Evolutionary conservation across 2,888 invertebrate species (phyloP).

Genomic region (Hipparchia sbordonii): DNA sequence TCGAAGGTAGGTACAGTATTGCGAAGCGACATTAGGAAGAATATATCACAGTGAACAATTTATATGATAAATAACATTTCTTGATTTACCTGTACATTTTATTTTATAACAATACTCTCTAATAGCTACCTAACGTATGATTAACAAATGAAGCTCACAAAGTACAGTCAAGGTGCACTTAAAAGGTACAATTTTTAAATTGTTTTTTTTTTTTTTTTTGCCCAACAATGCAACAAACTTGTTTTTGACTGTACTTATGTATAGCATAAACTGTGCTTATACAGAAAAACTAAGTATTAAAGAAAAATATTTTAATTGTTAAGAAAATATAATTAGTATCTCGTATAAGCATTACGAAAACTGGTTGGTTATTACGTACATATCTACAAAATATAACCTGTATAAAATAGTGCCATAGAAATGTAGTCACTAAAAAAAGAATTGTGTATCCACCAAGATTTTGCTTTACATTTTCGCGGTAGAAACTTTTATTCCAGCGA

Average conservation of each 20-base stretch:
- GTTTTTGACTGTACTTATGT: constrained; percentile 15
- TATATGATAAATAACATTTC: constrained; percentile 34
- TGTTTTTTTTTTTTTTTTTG: not conserved
- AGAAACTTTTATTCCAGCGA: not conserved
- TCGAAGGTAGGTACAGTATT: constrained; percentile 47
- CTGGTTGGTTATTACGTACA: not conserved
- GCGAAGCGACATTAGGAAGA: constrained; percentile 65
- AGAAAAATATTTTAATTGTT: not conserved
- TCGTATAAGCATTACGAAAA: not conserved
- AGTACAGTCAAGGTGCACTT: constrained; percentile 28
- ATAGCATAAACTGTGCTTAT: not conserved
- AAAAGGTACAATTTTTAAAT: constrained; percentile 9
- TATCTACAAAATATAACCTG: not conserved
- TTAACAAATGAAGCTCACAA: constrained; percentile 28
- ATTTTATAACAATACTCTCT: constrained; percentile 30
- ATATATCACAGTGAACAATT: constrained; percentile 70
- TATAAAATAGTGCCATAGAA: not conserved
- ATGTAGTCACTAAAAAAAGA: not conserved
- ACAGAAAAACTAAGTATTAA: constrained; percentile 1
- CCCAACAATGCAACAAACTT: not conserved
- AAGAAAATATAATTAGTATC: not conserved
- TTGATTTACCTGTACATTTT: constrained; percentile 31
- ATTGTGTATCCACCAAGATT: not conserved
- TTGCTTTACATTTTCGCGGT: not conserved
- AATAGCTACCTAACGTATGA: constrained; percentile 26